Evolutionary conservation across 2,888 invertebrate genomes (phyloP).

Genomic region (Rhabditophanes sp.): DNA sequence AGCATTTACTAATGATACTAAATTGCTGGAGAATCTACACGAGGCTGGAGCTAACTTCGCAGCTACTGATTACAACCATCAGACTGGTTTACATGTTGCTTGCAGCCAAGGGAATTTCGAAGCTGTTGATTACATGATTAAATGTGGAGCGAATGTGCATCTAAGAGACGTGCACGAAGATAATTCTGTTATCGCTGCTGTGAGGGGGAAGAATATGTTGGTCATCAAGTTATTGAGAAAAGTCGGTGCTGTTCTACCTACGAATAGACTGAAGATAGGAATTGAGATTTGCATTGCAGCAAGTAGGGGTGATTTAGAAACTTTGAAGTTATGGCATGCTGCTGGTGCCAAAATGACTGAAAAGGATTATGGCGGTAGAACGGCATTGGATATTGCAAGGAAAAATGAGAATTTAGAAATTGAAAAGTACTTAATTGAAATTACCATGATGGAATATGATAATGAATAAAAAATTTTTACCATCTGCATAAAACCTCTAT

Average conservation of each 20-base stretch:
- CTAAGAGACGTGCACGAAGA: conserved; percentile 43
- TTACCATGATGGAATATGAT: no score
- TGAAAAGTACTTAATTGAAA: no score
- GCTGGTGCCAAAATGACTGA: conserved; percentile 31
- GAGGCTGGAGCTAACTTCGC: conserved; percentile 58
- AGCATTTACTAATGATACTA: conserved; percentile 46
- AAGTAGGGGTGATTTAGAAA: conserved; percentile 37
- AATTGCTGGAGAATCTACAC: conserved; percentile 28
- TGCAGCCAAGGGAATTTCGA: conserved; percentile 57
- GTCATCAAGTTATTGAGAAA: conserved; percentile 25
- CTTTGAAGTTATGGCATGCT: conserved; percentile 42
- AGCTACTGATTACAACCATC: conserved; percentile 58
- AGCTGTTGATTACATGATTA: conserved; percentile 59
- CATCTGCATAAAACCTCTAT: no score
- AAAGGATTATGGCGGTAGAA: conserved; percentile 35
- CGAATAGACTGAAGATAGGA: conserved; percentile 43
- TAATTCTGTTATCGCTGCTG: conserved; percentile 55
- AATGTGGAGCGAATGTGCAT: conserved; percentile 67
- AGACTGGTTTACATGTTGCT: conserved; percentile 67
- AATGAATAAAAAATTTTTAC: no score
- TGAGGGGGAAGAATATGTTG: conserved; percentile 36
- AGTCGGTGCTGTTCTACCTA: conserved; percentile 31
- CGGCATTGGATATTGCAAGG: conserved; percentile 37
- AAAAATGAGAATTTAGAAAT: no score
- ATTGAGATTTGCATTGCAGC: conserved; percentile 55